These are phyloP conservation scores for Agrotis puta DNA, from an alignment of 2,888 invertebrate species.

Conservation along the genomic window DNA sequence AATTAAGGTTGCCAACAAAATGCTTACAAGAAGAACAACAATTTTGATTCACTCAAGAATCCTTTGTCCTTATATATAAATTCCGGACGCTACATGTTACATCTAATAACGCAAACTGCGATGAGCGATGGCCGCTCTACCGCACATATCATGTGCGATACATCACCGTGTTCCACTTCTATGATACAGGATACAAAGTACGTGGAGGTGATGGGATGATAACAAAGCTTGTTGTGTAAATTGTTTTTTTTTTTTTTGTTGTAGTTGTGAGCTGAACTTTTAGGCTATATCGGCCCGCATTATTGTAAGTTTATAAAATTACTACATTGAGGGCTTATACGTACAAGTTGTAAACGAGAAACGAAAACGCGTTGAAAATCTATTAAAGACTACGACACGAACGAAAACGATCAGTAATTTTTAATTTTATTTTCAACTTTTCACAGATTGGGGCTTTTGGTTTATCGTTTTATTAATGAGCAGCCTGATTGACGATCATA, in stretches of 20 bases:
- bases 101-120: slow-evolving; percentile 12
- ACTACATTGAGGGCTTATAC: too few relatives aligned
- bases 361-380: too few relatives aligned
- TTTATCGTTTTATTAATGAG: too few relatives aligned
- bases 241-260: background rate
- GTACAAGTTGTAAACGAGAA: too few relatives aligned
- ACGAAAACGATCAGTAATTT: too few relatives aligned
- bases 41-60: background rate
- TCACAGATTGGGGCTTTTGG: too few relatives aligned
- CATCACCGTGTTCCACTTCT: slow-evolving; percentile 28
- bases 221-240: background rate
- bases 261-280: background rate
- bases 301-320: too few relatives aligned
- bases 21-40: background rate
- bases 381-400: too few relatives aligned
- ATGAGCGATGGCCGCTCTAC: slow-evolving; percentile 36
- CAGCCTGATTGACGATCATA: too few relatives aligned
- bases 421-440: too few relatives aligned
- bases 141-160: slow-evolving; percentile 26
- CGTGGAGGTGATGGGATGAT: background rate
- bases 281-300: too few relatives aligned
- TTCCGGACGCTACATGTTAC: background rate
- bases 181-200: slow-evolving; percentile 12
- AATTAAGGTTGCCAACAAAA: too few relatives aligned
- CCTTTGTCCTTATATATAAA: background rate